phyloP scores from a whole-genome alignment of 2,113 vertebrate species.

The Rana temporaria region DNA sequence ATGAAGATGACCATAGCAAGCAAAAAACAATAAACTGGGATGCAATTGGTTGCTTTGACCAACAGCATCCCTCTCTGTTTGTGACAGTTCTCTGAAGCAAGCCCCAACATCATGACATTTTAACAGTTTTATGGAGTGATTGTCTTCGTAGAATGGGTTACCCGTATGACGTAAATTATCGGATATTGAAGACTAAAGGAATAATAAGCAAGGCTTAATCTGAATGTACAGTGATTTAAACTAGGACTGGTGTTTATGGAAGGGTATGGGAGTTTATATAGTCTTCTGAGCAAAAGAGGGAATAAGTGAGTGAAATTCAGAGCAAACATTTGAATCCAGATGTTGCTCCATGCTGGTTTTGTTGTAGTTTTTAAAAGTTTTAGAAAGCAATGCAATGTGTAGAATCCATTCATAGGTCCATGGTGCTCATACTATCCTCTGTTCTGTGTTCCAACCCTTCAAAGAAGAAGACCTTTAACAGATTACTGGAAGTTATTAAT shows the following conservation, averaged over 20 bases:
- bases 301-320: neutral
- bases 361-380: neutral
- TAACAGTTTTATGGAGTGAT: neutral
- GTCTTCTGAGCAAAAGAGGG: neutral
- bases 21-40: too few species aligned
- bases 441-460: too few species aligned
- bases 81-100: too few species aligned
- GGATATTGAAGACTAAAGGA: neutral
- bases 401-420: too few species aligned
- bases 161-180: neutral
- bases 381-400: too few species aligned
- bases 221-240: neutral
- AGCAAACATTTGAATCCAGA: neutral
- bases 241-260: neutral
- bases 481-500: too few species aligned
- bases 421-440: too few species aligned
- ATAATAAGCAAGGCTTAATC: neutral
- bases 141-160: neutral
- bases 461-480: too few species aligned
- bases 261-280: neutral
- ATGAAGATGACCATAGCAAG: too few species aligned
- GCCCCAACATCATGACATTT: neutral
- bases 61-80: too few species aligned
- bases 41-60: too few species aligned
- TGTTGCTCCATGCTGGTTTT: slow-evolving; percentile 11